Percentiles rank a stretch among this genome's conserved stretches.
phyloP scores from a whole-genome alignment of 2,888 invertebrate genomes.

The Eupithecia insigniata region DNA sequence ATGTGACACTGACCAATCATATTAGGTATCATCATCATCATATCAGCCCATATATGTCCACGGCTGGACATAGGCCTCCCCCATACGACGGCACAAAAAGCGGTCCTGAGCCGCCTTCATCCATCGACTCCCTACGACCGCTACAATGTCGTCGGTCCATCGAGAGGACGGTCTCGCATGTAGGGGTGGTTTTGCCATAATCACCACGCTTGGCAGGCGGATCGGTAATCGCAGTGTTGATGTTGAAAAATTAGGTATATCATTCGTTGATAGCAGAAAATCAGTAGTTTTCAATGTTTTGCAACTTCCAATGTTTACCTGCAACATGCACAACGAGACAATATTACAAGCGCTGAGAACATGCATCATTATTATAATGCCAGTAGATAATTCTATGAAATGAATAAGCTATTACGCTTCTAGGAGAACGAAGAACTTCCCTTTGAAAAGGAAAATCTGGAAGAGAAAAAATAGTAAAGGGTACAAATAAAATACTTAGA shows the following conservation, averaged over 20 bases:
- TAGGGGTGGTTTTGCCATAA: too few relatives aligned
- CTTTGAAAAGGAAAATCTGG: slow-evolving; percentile 6
- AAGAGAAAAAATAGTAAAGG: not conserved
- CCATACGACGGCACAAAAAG: too few relatives aligned
- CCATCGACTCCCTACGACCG: too few relatives aligned
- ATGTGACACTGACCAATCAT: not conserved
- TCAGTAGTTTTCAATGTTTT: not conserved
- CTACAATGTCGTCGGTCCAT: too few relatives aligned
- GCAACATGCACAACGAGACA: not conserved
- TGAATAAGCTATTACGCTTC: slow-evolving; percentile 6
- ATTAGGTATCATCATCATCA: too few relatives aligned
- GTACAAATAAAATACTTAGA: not conserved
- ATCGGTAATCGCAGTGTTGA: too few relatives aligned
- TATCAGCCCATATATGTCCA: too few relatives aligned
- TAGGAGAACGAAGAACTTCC: not conserved
- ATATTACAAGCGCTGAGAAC: slow-evolving; percentile 12
- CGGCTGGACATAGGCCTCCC: too few relatives aligned
- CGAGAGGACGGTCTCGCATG: too few relatives aligned
- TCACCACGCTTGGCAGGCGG: too few relatives aligned
- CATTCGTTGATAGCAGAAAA: not conserved
- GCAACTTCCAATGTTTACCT: not conserved
- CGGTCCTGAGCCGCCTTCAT: too few relatives aligned
- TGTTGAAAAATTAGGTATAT: too few relatives aligned
- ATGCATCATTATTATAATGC: slow-evolving; percentile 14
- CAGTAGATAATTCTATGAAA: slow-evolving; percentile 9